Base-by-base conservation (phyloP, 1,140 invertebrate species). In the Heliconius hermathena region DNA sequence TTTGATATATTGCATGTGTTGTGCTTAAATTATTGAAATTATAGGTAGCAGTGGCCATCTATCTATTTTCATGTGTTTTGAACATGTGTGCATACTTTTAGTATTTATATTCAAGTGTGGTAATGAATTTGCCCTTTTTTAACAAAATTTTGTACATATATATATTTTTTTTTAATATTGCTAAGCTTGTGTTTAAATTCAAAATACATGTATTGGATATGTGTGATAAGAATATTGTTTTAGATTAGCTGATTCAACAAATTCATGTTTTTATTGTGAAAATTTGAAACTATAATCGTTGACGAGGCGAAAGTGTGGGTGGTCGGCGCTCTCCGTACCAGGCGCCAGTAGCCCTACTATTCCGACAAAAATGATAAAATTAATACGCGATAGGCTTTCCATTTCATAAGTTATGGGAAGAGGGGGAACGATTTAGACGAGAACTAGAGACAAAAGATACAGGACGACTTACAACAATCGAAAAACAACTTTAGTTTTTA, bases 331-430 rank as follows among this genome's bases (percentile, higher is more conserved):
- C 75, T 81, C 81, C 83, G 91, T 92, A 78, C 90, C 91, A 88
- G 91, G 85, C 85, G 86, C 86, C 80, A 82, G 73, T 74, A 49
- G 84, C 87, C 90, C 91, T 87, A 83, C 86, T 83, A 81, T 85
- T 81, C 82, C 84, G 76, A 84, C 81, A 84, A 82, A 81, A 81
- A 76, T 85, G 85, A 89, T 88, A 89, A 88, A 87, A 88, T 90
- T 86, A 82, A 87, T 91, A 90, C 80, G 86, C 85, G 88, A 82
- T 83, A 77, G 81, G 76, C 76, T 83, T 74, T 78, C 70, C 36
- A 54, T 36, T 57, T 80, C 75, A 82, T 82, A 80, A 82, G 76
- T 71, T 60, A 80, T 74, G 71, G 78, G 74, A 83, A 76, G 22
- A 46, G 52, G 78, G 81, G 83, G 78, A 84, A 54, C 74, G 76